A percentile compares a stretch with the other conserved stretches of the same genome.
These are phyloP conservation scores for Diaprepes abbreviatus DNA, from an alignment of 2,888 invertebrate genomes.

Conservation along the genomic window DNA sequence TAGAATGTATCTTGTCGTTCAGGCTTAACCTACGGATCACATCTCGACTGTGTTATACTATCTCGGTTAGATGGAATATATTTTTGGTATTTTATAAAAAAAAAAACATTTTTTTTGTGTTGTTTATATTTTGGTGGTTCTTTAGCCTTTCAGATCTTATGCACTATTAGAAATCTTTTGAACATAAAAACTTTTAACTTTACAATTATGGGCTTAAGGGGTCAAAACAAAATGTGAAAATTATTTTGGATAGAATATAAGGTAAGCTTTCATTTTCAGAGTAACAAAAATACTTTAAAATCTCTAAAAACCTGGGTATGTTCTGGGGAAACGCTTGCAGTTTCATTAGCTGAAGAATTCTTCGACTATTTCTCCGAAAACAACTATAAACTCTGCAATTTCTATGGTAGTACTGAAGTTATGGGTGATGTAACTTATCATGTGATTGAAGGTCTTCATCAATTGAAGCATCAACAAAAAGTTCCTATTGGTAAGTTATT, in stretches of 20 bases:
- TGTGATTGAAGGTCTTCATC: conserved; percentile 73
- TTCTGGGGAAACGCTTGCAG: conserved; percentile 86
- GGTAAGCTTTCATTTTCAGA: conserved; percentile 60
- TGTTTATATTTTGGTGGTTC: too few species aligned
- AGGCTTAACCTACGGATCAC: too few species aligned
- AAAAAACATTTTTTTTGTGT: too few species aligned
- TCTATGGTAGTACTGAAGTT: conserved; percentile 92
- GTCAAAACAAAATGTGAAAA: neutral
- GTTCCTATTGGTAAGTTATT: conserved; percentile 85
- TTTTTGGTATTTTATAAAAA: too few species aligned
- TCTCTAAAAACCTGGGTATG: conserved; percentile 85
- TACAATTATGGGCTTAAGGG: neutral
- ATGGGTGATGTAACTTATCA: conserved; percentile 92
- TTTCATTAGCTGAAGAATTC: conserved; percentile 80
- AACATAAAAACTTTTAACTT: neutral
- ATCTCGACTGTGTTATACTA: too few species aligned
- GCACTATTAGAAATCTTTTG: too few species aligned
- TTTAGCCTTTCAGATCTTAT: too few species aligned
- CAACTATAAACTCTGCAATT: conserved; percentile 81
- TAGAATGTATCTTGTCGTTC: too few species aligned
- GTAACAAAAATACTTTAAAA: conserved; percentile 70
- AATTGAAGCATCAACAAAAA: conserved; percentile 75
- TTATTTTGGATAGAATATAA: too few species aligned
- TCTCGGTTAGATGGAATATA: too few species aligned
- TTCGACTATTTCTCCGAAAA: conserved; percentile 80